phyloP scores from a whole-genome alignment of 2,113 vertebrate species.

The Nesoenas mayeri region DNA sequence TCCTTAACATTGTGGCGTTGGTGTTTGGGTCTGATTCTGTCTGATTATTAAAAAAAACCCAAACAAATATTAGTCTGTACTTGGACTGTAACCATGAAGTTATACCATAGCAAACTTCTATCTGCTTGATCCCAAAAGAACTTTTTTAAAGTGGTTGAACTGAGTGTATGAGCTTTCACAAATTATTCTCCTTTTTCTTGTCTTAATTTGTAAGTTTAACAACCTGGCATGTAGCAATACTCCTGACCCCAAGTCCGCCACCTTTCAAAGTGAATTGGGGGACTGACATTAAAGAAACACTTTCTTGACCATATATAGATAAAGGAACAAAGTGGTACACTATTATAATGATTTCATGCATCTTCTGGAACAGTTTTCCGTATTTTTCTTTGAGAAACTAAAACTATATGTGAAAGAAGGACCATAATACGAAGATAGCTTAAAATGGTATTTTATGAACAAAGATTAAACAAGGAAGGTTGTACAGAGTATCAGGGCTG shows the following conservation, averaged over 20 bases:
- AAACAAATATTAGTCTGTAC: background rate
- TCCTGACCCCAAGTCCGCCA: background rate
- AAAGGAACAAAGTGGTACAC: background rate
- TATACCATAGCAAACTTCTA: background rate
- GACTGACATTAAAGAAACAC: accelerated
- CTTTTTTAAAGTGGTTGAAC: background rate
- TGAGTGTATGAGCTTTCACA: background rate
- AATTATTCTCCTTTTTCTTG: background rate
- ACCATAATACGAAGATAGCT: background rate
- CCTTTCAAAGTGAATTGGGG: background rate
- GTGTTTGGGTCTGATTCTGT: background rate
- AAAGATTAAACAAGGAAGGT: background rate
- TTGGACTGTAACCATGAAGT: background rate
- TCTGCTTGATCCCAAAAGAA: background rate
- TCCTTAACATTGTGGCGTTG: background rate
- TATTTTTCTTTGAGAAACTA: background rate
- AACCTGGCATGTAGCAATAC: background rate
- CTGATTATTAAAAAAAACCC: background rate
- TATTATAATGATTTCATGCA: background rate
- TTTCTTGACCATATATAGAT: background rate
- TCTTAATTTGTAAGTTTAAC: background rate
- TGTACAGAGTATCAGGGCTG: background rate
- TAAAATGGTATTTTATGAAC: background rate
- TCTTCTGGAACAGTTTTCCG: accelerated
- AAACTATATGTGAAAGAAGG: background rate